phyloP scores from a whole-genome alignment of 2,888 invertebrate species.

The Stenodera caucasica region DNA sequence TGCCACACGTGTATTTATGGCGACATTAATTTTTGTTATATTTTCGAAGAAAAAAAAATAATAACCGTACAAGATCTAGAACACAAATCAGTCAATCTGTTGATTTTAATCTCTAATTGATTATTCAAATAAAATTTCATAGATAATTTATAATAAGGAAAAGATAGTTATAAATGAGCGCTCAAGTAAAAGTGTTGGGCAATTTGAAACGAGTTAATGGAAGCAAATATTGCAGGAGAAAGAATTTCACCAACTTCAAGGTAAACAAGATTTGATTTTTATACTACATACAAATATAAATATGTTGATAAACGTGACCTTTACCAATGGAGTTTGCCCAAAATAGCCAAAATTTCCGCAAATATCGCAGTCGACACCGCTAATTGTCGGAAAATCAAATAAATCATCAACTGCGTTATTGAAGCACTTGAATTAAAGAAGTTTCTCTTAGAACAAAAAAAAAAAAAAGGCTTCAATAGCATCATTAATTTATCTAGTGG shows the following conservation, averaged over 20 bases:
- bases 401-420: too few species aligned
- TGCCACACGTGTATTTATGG: background rate
- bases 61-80: too few species aligned
- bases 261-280: background rate
- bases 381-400: too few species aligned
- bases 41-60: background rate
- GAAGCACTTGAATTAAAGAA: too few species aligned
- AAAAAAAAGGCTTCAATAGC: background rate
- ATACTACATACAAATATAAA: too few species aligned
- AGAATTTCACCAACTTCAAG: constrained; percentile 5
- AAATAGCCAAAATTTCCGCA: too few species aligned
- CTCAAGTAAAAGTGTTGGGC: constrained; percentile 2
- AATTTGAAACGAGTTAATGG: constrained; percentile 2
- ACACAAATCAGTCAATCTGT: too few species aligned
- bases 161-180: background rate
- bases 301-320: background rate
- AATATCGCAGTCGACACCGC: too few species aligned
- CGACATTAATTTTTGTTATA: background rate
- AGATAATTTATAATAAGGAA: too few species aligned
- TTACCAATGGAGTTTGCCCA: background rate
- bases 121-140: too few species aligned
- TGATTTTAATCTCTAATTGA: too few species aligned
- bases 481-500: background rate
- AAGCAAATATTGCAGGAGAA: background rate
- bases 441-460: too few species aligned